These are phyloP conservation scores for Ethmia dodecea DNA, from an alignment of 2,888 invertebrate species.

Conservation along the genomic window DNA sequence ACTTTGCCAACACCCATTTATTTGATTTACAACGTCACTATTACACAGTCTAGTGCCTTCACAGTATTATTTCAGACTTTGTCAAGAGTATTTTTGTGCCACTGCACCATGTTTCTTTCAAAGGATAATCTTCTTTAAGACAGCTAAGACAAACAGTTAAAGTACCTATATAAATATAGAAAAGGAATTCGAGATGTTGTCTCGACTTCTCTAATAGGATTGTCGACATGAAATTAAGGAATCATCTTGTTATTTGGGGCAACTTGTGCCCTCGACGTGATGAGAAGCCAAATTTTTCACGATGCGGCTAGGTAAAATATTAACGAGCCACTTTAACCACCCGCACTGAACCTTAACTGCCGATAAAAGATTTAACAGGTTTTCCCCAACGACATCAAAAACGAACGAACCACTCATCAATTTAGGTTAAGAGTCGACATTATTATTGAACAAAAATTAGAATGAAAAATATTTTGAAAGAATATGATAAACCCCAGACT, in stretches of 20 bases:
- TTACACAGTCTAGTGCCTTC: slow-evolving; percentile 16
- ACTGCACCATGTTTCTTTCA: slow-evolving; percentile 19
- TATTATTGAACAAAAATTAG: too few species aligned
- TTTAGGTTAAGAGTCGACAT: slow-evolving; percentile 31
- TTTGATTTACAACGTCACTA: slow-evolving; percentile 13
- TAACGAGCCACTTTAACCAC: slow-evolving; percentile 32
- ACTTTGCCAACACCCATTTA: slow-evolving; percentile 10
- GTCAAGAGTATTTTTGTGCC: slow-evolving; percentile 18
- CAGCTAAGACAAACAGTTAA: slow-evolving; percentile 11
- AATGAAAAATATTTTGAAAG: too few species aligned
- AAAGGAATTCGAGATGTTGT: too few species aligned
- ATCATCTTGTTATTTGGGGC: too few species aligned
- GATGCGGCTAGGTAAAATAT: slow-evolving; percentile 35
- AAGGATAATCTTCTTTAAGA: slow-evolving; percentile 16
- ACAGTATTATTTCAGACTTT: slow-evolving; percentile 14
- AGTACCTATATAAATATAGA: slow-evolving; percentile 9
- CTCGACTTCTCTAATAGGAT: too few species aligned
- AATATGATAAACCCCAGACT: background rate
- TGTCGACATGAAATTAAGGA: too few species aligned
- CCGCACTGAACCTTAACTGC: slow-evolving; percentile 29
- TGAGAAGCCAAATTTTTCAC: slow-evolving; percentile 27
- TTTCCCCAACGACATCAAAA: slow-evolving; percentile 41
- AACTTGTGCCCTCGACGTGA: slow-evolving; percentile 14
- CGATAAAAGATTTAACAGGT: slow-evolving; percentile 54
- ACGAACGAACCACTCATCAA: slow-evolving; percentile 37